Conservation (phyloP, 2,888 invertebrate species). For the Eupithecia subfuscata region DNA sequence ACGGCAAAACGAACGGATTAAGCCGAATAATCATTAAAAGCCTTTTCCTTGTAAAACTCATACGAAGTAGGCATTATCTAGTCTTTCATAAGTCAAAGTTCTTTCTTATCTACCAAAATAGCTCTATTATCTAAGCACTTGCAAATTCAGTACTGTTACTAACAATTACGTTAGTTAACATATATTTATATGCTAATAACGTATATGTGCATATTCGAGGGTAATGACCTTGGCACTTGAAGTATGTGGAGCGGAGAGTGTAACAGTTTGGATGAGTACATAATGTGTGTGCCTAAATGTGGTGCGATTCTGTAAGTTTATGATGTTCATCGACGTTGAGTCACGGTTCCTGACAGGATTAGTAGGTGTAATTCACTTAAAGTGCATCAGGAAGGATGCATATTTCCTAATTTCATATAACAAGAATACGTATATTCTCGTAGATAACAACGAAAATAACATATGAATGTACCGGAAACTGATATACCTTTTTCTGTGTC, state of each 20-base stretch:
- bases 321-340: background rate
- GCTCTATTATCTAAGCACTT: constrained; percentile 10
- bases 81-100: background rate
- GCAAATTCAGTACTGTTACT: constrained; percentile 7
- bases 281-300: constrained; percentile 8
- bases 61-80: too few species aligned
- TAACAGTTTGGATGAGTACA: constrained; percentile 29
- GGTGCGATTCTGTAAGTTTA: background rate
- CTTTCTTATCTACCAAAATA: background rate
- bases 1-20: too few species aligned
- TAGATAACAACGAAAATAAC: too few species aligned
- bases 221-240: constrained; percentile 32
- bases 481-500: too few species aligned
- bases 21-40: too few species aligned
- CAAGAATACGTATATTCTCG: too few species aligned
- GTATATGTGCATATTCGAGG: constrained; percentile 20
- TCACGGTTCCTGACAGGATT: background rate
- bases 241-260: constrained; percentile 30
- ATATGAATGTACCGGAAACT: too few species aligned
- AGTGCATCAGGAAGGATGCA: too few species aligned
- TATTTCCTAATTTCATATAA: too few species aligned
- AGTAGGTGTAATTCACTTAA: too few species aligned
- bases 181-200: constrained; percentile 9
- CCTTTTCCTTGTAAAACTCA: too few species aligned
- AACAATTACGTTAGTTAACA: constrained; percentile 15